phyloP scores from a whole-genome alignment of 2,797 vertebrate genomes.

The Paratrypauchen microcephalus region DNA sequence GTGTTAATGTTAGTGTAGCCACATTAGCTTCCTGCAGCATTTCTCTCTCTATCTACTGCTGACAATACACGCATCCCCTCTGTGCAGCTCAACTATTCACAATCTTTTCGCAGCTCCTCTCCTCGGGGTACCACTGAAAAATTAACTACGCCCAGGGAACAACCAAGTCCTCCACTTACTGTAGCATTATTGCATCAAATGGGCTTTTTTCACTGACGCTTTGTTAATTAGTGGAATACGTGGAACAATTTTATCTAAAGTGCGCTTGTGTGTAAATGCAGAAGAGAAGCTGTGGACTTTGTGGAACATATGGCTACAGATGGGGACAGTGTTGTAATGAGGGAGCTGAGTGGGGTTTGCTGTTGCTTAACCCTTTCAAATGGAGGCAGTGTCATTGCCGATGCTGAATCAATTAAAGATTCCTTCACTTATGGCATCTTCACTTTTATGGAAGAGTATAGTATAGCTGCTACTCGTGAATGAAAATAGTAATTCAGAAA shows the following conservation, averaged over 20 bases:
- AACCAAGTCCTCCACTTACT: constrained; percentile 65
- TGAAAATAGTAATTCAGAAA: background rate
- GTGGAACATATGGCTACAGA: constrained; percentile 69
- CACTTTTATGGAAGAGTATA: background rate
- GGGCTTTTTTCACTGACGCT: constrained; percentile 45
- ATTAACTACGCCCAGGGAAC: constrained; percentile 74
- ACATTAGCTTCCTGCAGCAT: constrained; percentile 55
- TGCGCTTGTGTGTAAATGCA: constrained; percentile 65
- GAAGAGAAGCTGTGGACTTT: constrained; percentile 34
- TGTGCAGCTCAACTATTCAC: constrained; percentile 70
- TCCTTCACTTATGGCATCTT: constrained; percentile 20
- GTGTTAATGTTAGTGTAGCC: constrained; percentile 57
- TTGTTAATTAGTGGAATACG: constrained; percentile 70
- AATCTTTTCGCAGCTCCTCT: constrained; percentile 70
- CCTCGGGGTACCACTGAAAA: constrained; percentile 73
- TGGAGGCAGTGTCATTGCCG: constrained; percentile 41
- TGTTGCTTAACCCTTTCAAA: constrained; percentile 66
- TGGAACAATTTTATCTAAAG: constrained; percentile 62
- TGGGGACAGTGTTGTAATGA: constrained; percentile 58
- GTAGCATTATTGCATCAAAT: constrained; percentile 70
- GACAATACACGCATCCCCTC: constrained; percentile 66
- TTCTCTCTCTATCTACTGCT: constrained; percentile 40
- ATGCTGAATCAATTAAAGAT: constrained; percentile 67
- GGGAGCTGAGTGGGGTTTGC: constrained; percentile 59
- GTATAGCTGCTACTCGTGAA: background rate